These are phyloP conservation scores for Cirrhinus mrigala DNA, from an alignment of 2,797 vertebrate species.

Conservation along the genomic window DNA sequence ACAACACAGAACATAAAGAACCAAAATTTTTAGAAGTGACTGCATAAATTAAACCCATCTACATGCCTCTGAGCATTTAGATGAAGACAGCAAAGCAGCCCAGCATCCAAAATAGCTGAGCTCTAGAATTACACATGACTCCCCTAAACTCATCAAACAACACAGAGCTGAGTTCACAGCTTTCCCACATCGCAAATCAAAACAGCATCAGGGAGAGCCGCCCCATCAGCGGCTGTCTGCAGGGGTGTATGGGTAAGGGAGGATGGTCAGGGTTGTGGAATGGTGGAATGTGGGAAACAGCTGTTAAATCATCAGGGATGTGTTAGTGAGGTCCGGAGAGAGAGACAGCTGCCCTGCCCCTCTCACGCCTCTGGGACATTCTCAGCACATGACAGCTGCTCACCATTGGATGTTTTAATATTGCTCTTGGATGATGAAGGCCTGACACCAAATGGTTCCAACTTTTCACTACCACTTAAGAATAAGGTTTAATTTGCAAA, in stretches of 20 bases:
- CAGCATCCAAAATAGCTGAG: constrained; percentile 40
- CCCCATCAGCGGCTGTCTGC: constrained; percentile 24
- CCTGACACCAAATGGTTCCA: neutral
- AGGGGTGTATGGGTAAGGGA: constrained; percentile 33
- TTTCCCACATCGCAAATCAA: constrained; percentile 46
- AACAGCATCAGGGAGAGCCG: constrained; percentile 26
- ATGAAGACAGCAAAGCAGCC: constrained; percentile 4
- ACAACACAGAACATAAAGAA: neutral
- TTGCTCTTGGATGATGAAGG: constrained; percentile 12
- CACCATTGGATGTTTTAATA: neutral
- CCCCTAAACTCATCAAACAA: constrained; percentile 25
- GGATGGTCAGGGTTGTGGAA: constrained; percentile 17
- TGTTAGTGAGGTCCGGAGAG: constrained; percentile 48
- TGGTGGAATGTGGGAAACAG: constrained; percentile 52
- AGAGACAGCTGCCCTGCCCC: constrained; percentile 37
- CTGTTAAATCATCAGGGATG: constrained; percentile 54
- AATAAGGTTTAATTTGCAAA: neutral
- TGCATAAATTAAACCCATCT: constrained; percentile 8
- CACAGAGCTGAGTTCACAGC: constrained; percentile 41
- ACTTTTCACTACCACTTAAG: neutral
- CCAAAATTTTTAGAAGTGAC: neutral
- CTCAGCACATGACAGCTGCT: neutral
- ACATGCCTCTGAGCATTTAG: neutral
- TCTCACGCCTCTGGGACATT: constrained; percentile 36
- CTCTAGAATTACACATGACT: constrained; percentile 35